Evolutionary conservation across 2,888 invertebrate genomes (phyloP).

Genomic region (Phrixothrix hirtus): DNA sequence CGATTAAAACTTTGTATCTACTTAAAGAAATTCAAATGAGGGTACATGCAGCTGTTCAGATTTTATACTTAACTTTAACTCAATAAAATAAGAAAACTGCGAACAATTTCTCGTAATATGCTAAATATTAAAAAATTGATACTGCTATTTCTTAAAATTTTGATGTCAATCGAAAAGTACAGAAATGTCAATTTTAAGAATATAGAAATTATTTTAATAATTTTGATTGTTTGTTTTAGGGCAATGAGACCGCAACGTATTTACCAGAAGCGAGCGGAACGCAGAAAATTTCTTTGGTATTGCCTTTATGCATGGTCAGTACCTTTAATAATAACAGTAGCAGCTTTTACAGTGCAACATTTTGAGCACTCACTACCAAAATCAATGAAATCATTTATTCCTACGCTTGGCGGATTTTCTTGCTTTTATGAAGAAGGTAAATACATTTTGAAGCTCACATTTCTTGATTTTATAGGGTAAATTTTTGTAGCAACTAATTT

Average conservation of each 20-base stretch:
- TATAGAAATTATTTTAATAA: no score
- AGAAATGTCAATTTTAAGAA: no score
- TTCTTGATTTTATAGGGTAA: no score
- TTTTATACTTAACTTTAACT: no score
- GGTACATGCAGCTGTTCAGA: no score
- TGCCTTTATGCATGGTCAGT: constrained; percentile 74
- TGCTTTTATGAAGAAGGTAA: constrained; percentile 70
- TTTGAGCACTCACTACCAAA: constrained; percentile 34
- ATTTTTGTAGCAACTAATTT: constrained; percentile 12
- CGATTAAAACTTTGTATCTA: no score
- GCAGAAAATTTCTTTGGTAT: constrained; percentile 66
- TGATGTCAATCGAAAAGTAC: no score
- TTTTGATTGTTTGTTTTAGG: constrained; percentile 45
- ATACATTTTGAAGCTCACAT: no score
- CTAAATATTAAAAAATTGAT: no score
- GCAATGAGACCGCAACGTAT: constrained; percentile 59
- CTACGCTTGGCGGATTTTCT: constrained; percentile 63
- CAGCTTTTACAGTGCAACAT: constrained; percentile 62
- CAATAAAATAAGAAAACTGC: no score
- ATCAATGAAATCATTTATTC: constrained; percentile 53
- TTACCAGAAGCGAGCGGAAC: constrained; percentile 56
- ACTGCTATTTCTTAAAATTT: not conserved
- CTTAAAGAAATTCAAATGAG: no score
- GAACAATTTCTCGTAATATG: no score
- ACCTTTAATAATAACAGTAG: constrained; percentile 61